These are phyloP conservation scores for Gavia stellata DNA, from an alignment of 2,113 vertebrate species.

Conservation along the genomic window DNA sequence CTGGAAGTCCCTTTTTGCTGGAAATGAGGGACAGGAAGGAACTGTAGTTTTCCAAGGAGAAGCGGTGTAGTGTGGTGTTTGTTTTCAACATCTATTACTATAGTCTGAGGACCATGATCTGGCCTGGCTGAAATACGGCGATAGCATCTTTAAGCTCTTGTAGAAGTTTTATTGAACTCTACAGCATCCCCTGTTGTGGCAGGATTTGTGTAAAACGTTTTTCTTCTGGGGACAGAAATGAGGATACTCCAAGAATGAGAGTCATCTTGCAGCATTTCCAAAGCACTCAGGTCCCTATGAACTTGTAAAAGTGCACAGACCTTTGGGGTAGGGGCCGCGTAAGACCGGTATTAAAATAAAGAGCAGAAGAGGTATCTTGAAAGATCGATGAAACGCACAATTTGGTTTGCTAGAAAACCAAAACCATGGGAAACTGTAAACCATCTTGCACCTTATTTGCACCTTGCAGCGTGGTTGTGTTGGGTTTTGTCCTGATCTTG, in stretches of 20 bases:
- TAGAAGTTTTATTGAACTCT: neutral
- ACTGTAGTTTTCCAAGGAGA: neutral
- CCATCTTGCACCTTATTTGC: neutral
- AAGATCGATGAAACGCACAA: neutral
- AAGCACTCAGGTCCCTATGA: neutral
- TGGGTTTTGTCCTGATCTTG: neutral
- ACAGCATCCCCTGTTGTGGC: neutral
- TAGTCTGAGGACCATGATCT: neutral
- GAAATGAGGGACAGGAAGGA: neutral
- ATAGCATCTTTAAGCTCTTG: neutral
- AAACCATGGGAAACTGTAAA: neutral
- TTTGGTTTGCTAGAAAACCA: neutral
- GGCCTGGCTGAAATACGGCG: neutral
- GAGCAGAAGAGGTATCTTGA: neutral
- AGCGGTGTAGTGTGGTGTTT: rapidly evolving
- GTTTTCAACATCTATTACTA: rapidly evolving
- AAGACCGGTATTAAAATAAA: neutral
- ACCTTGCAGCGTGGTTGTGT: rapidly evolving
- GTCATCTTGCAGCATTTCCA: neutral
- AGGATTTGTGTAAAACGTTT: neutral
- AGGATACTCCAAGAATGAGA: neutral
- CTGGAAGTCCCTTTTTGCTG: neutral
- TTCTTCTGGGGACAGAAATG: neutral
- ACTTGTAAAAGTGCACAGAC: neutral
- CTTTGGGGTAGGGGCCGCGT: neutral